Percentiles rank a stretch among this genome's conserved stretches.
phyloP scores from a whole-genome alignment of 2,888 invertebrate genomes.

The Macaria notata region DNA sequence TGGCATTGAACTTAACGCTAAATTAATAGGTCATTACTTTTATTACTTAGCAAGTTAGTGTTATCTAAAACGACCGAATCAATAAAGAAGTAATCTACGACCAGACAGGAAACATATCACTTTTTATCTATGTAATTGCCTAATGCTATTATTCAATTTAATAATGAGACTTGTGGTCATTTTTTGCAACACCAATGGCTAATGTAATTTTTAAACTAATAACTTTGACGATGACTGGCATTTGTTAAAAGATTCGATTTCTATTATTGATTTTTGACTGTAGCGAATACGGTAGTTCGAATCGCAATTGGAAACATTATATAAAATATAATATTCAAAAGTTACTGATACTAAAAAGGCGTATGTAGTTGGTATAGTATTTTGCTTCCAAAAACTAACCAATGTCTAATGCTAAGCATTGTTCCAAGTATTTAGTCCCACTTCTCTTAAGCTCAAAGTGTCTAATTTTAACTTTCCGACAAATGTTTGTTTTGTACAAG shows the following conservation, averaged over 20 bases:
- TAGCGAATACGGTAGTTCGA: too few species aligned
- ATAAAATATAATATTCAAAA: too few species aligned
- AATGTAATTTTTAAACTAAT: constrained; percentile 1
- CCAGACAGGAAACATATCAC: constrained; percentile 18
- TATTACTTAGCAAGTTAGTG: not conserved
- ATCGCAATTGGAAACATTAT: too few species aligned
- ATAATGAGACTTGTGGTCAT: not conserved
- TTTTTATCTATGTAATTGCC: constrained; percentile 12
- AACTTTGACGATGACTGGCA: constrained; percentile 2
- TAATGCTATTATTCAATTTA: constrained; percentile 3
- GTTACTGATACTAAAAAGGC: too few species aligned
- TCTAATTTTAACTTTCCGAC: too few species aligned
- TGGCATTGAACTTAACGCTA: too few species aligned
- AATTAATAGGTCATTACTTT: not conserved
- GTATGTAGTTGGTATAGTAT: too few species aligned
- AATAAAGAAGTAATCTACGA: constrained; percentile 4
- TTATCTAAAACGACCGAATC: not conserved
- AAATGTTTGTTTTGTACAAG: too few species aligned
- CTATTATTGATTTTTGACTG: not conserved
- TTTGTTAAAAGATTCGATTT: not conserved
- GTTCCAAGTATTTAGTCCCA: too few species aligned
- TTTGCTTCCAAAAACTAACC: too few species aligned
- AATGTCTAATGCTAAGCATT: too few species aligned
- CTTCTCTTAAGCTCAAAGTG: too few species aligned
- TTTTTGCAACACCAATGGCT: not conserved